Conservation (phyloP, 2,797 vertebrate genomes). For the Periophthalmus magnuspinnatus region DNA sequence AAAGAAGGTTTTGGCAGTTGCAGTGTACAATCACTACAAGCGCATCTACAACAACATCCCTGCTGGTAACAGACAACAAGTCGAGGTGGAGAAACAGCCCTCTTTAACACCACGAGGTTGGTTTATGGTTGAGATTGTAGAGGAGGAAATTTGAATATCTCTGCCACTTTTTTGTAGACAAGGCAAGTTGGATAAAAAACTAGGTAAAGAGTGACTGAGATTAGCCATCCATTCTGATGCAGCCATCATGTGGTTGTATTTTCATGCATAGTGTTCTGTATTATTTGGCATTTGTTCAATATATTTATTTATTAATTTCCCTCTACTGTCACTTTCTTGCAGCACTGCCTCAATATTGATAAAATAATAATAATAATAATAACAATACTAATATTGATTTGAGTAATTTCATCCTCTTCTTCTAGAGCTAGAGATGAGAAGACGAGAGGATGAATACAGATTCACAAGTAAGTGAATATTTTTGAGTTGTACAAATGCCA, state of each 20-base stretch:
- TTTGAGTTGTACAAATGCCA: conserved; percentile 77
- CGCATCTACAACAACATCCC: conserved; percentile 99
- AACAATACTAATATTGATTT: conserved; percentile 66
- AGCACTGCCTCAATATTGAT: conserved; percentile 38
- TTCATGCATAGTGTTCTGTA: conserved; percentile 37
- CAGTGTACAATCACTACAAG: conserved; percentile 99
- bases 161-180: neutral
- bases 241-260: neutral
- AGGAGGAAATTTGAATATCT: neutral
- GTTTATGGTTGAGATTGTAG: conserved; percentile 48
- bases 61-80: conserved; percentile 86
- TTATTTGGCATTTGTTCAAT: conserved; percentile 79
- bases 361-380: no score
- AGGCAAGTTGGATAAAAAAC: neutral
- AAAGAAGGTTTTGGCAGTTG: conserved; percentile 97
- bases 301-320: conserved; percentile 2
- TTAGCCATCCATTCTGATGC: neutral
- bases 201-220: neutral
- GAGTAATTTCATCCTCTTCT: conserved; percentile 83
- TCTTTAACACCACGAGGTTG: conserved; percentile 93
- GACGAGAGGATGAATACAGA: conserved; percentile 99
- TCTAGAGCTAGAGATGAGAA: conserved; percentile 98
- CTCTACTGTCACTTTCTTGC: conserved; percentile 16
- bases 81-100: conserved; percentile 91
- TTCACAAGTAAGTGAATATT: conserved; percentile 96